A percentile compares a stretch with the other conserved stretches of the same genome.
These are phyloP conservation scores for Sphaerodactylus townsendi DNA, from an alignment of 2,113 vertebrate genomes.

Conservation along the genomic window DNA sequence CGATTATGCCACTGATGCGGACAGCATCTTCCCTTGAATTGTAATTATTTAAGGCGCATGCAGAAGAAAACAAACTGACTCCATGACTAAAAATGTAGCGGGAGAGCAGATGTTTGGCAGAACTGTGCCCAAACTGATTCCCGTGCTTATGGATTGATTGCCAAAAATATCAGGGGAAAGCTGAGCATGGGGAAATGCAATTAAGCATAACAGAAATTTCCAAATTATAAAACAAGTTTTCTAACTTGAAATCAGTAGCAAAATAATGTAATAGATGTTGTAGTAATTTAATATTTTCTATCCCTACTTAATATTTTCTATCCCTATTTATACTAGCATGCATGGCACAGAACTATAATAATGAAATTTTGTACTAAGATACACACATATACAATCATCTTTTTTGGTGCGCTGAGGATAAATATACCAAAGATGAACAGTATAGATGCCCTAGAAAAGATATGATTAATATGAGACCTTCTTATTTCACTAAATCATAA, in stretches of 20 bases:
- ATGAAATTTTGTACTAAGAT: background rate
- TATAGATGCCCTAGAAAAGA: background rate
- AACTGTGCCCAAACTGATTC: too few relatives aligned
- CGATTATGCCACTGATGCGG: too few relatives aligned
- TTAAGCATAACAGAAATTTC: background rate
- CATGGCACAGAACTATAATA: background rate
- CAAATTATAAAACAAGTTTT: background rate
- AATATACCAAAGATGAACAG: background rate
- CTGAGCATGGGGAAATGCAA: too few relatives aligned
- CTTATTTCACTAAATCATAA: conserved; percentile 25
- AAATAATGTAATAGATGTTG: background rate
- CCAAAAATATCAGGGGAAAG: too few relatives aligned
- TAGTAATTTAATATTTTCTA: background rate
- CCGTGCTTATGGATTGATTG: too few relatives aligned
- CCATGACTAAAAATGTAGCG: too few relatives aligned
- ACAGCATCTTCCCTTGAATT: too few relatives aligned
- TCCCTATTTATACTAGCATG: background rate
- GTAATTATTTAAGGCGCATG: too few relatives aligned
- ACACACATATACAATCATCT: background rate
- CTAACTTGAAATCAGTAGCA: background rate
- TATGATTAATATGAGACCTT: conserved; percentile 1
- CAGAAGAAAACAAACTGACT: too few relatives aligned
- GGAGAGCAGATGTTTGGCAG: too few relatives aligned
- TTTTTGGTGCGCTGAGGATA: background rate
- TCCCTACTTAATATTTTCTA: background rate